These are phyloP conservation scores for Glaucopsyche alexis DNA, from an alignment of 2,888 invertebrate genomes.

Conservation along the genomic window DNA sequence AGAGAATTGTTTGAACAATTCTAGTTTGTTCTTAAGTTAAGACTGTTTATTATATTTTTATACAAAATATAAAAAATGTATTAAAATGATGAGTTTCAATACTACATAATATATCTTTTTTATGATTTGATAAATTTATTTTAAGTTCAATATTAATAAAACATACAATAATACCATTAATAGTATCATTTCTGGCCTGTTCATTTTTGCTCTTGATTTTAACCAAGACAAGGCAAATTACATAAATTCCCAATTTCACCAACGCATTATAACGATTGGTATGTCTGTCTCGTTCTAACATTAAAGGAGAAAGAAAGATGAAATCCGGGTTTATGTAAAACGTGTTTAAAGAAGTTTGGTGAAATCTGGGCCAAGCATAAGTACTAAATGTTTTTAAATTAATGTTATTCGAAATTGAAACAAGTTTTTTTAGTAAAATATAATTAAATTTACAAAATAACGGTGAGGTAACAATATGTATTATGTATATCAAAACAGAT, in stretches of 20 bases:
- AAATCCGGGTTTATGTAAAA: too few species aligned
- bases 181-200: constrained; percentile 2
- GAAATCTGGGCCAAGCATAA: too few species aligned
- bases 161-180: not conserved
- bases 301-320: too few species aligned
- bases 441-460: constrained; percentile 42
- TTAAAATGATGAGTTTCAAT: not conserved
- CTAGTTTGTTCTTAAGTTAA: not conserved
- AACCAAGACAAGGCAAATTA: not conserved
- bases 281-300: too few species aligned
- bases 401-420: not conserved
- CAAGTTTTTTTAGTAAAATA: not conserved
- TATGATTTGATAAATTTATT: constrained; percentile 41
- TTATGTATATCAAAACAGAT: constrained; percentile 47
- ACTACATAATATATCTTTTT: not conserved
- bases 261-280: too few species aligned
- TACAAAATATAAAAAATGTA: constrained; percentile 22
- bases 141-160: constrained; percentile 13
- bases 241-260: too few species aligned
- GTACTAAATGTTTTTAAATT: too few species aligned
- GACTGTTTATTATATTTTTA: constrained; percentile 25
- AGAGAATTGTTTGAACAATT: constrained; percentile 6
- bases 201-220: not conserved
- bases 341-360: too few species aligned
- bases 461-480: constrained; percentile 53